A percentile compares a stretch with the other conserved stretches of the same genome.
phyloP scores from a whole-genome alignment of 2,797 vertebrate species.

The Monodelphis domestica region DNA sequence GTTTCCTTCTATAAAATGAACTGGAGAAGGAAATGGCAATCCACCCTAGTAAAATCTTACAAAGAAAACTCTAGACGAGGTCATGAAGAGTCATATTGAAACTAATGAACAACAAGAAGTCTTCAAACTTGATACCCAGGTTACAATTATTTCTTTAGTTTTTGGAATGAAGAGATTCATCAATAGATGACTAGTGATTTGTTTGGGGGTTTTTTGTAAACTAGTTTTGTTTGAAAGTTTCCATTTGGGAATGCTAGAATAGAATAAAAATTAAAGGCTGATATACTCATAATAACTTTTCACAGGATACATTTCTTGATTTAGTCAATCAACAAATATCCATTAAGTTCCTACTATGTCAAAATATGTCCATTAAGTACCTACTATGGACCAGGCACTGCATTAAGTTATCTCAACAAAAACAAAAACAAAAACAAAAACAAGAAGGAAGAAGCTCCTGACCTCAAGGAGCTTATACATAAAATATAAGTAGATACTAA shows the following conservation, averaged over 20 bases:
- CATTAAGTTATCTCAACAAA: no score
- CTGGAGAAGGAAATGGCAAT: no score
- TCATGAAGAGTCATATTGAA: no score
- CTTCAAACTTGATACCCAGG: no score
- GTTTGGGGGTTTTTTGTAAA: background rate
- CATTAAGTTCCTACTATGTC: background rate
- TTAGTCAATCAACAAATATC: constrained; percentile 23
- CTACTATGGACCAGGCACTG: no score
- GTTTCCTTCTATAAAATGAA: no score
- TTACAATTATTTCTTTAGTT: constrained; percentile 64
- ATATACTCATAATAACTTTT: background rate
- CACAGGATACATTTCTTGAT: background rate
- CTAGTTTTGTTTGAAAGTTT: constrained; percentile 22
- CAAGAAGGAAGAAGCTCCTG: background rate
- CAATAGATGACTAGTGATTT: background rate
- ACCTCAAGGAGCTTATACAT: background rate
- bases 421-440: no score
- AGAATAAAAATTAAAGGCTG: constrained; percentile 31
- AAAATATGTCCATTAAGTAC: no score
- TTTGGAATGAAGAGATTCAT: constrained; percentile 67
- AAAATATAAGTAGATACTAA: background rate
- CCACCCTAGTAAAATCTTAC: no score
- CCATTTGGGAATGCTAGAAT: constrained; percentile 45
- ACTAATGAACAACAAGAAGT: no score
- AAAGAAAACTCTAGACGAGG: no score